Conservation (phyloP, 2,888 invertebrate genomes). For the Lycocerus yunnanus region DNA sequence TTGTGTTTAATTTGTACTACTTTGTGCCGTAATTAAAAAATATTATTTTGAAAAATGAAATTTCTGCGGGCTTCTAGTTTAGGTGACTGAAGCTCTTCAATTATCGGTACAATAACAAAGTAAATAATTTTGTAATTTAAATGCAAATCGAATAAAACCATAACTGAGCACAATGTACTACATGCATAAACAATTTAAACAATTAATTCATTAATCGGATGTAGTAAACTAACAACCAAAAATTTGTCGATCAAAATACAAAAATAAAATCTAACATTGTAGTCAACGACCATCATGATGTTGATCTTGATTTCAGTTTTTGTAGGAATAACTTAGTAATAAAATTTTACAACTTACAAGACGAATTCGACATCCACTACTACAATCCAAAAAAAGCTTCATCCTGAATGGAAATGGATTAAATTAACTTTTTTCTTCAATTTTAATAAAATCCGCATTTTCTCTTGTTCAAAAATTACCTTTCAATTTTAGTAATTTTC, state of each 20-base stretch:
- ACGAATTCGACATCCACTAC: background rate
- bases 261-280: background rate
- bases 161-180: background rate
- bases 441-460: background rate
- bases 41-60: too few species aligned
- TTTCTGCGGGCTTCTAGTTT: too few species aligned
- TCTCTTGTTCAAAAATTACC: background rate
- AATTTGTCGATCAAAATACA: background rate
- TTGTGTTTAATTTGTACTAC: too few species aligned
- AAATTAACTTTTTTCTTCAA: conserved; percentile 3
- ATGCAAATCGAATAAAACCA: background rate
- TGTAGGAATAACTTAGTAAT: background rate
- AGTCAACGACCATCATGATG: background rate
- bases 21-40: too few species aligned
- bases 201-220: background rate
- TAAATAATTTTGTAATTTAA: background rate
- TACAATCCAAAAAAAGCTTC: background rate
- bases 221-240: background rate
- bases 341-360: conserved; percentile 3
- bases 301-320: background rate
- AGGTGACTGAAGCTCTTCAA: background rate
- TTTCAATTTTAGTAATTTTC: background rate
- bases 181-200: background rate
- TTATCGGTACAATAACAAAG: background rate
- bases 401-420: background rate